Conservation (phyloP, 2,113 vertebrate genomes). For the Coreoperca whiteheadi region DNA sequence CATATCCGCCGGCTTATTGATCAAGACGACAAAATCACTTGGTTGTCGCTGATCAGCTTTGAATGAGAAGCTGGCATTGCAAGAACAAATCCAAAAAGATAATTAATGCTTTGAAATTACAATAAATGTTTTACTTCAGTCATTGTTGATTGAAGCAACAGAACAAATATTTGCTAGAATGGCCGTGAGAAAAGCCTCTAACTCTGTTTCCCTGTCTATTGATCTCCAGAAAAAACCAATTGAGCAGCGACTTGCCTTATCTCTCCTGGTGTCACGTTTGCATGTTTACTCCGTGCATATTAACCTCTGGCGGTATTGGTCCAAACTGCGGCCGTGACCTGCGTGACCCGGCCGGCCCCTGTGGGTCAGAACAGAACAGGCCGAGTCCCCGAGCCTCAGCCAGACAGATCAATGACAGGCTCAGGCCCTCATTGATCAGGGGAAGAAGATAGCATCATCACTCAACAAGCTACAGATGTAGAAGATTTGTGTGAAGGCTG, state of each 20-base stretch:
- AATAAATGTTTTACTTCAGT: not conserved
- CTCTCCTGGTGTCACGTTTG: slow-evolving; percentile 27
- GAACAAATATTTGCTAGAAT: not conserved
- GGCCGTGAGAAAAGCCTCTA: not conserved
- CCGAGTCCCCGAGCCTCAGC: slow-evolving; percentile 43
- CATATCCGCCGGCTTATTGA: not conserved
- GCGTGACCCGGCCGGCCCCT: slow-evolving; percentile 49
- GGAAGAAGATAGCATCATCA: slow-evolving; percentile 56
- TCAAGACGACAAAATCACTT: slow-evolving; percentile 3
- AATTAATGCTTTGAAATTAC: not conserved
- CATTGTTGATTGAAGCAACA: not conserved
- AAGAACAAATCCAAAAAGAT: not conserved
- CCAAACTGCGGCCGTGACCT: slow-evolving; percentile 69
- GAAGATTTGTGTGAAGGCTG: slow-evolving; percentile 41
- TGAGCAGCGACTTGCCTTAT: not conserved
- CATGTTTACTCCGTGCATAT: slow-evolving; percentile 57
- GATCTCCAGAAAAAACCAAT: slow-evolving; percentile 15
- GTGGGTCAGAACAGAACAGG: slow-evolving; percentile 58
- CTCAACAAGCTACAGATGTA: slow-evolving; percentile 47
- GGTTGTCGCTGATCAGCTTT: not conserved
- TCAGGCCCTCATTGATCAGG: slow-evolving; percentile 71
- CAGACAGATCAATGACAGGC: slow-evolving; percentile 73
- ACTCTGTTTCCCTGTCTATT: not conserved
- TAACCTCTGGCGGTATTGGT: slow-evolving; percentile 69
- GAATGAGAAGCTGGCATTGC: not conserved